Evolutionary conservation across 2,797 vertebrate genomes (phyloP), one percentile per base, ranked within the genome.

Genomic region (Tympanoctomys barrerae): DNA sequence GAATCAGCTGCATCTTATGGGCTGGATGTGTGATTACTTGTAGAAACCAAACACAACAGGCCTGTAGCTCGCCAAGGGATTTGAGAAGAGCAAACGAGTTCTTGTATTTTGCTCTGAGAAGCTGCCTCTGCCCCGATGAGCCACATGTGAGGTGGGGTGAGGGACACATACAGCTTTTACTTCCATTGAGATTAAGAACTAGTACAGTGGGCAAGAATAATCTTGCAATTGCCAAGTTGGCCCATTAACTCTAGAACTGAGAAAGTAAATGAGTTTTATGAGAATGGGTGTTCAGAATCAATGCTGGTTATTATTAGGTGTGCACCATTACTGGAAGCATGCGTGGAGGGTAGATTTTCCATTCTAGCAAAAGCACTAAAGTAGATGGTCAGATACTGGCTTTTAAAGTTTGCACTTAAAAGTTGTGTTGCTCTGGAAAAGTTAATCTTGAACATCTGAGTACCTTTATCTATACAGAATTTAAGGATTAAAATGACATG

Each of bases 351-450:
- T 11, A 70, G 46, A 42, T 9, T 54, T 79, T 89, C 93, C 57
- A 73, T 91, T 91, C 52, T 36, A 57, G 19, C 28, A 7, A 91
- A 66, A 64, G 66, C 52, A 81, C 36, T 71, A 39, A n/a, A 79
- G 62, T 36, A 73, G 73, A 64, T 73, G 8, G 24, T 90, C 39
- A 75, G 59, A 81, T 61, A 49, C 21, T 93, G 59, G 28, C 70
- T 89, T 62, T 87, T 75, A 94, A 95, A 46, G 26, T 73, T 89
- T 36, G 26, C 2, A 79, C 62, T 64, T 28, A 90, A 87, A 87
- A 82, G n/a, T 36, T 66, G 3, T 26, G 5, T 22, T 3, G 82
- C 46, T 87, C 61, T 92, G 57, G 62, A 49, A 39, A 82, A 78
- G 62, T 89, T 57, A 89, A 92, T 68, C 73, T 88, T 77, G 80